Percentiles rank a stretch among this genome's conserved stretches.
phyloP scores from a whole-genome alignment of 35 echinoderm and acorn worm genomes.

The Heliocidaris tuberculata region DNA sequence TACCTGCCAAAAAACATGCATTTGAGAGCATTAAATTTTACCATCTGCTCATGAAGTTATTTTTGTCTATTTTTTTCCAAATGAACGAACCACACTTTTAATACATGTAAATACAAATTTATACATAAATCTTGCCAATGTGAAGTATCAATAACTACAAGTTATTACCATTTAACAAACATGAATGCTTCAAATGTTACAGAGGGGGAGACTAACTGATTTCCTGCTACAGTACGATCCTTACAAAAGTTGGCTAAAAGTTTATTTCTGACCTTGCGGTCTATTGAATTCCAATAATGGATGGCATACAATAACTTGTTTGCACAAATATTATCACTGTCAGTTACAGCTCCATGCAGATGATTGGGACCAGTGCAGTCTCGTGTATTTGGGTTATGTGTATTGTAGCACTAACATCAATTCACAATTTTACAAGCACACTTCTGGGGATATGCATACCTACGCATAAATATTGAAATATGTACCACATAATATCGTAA shows the following conservation, averaged over 20 bases:
- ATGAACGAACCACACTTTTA: too few species aligned
- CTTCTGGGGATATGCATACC: background rate
- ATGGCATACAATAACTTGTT: background rate
- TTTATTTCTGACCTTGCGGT: background rate
- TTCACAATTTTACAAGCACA: background rate
- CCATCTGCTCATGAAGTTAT: background rate
- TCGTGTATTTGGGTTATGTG: background rate
- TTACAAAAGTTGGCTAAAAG: background rate
- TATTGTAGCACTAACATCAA: background rate
- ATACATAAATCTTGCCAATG: background rate
- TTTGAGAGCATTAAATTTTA: background rate
- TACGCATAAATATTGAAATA: background rate
- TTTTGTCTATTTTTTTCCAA: background rate
- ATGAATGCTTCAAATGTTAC: background rate
- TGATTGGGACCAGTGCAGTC: background rate
- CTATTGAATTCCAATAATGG: background rate
- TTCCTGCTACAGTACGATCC: background rate
- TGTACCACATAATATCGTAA: background rate
- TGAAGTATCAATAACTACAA: background rate
- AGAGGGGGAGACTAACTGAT: background rate
- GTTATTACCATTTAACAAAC: background rate
- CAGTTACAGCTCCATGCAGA: background rate
- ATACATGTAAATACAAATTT: too few species aligned
- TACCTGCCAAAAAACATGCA: background rate
- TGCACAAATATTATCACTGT: conserved; percentile 5